These are phyloP conservation scores for Calcarius ornatus DNA, from an alignment of 2,113 vertebrate species.

Conservation along the genomic window DNA sequence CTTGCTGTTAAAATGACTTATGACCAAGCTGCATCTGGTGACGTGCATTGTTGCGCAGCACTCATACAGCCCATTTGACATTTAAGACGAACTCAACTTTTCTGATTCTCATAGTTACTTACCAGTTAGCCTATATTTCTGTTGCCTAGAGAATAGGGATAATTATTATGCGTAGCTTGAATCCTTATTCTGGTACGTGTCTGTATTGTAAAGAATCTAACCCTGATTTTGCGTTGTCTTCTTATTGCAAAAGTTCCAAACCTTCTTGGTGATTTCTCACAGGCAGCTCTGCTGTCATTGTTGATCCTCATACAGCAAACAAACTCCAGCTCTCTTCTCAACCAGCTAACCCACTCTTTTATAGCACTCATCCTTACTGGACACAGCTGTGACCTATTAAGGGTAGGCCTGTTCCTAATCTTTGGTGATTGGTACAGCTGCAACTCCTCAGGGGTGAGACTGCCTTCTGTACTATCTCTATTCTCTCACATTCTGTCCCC, in stretches of 20 bases:
- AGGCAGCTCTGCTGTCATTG: fast-evolving
- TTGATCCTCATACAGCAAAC: no score
- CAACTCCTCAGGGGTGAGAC: no score
- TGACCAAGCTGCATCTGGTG: background rate
- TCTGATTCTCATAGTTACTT: background rate
- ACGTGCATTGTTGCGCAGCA: background rate
- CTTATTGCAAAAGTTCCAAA: no score
- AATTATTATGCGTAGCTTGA: background rate
- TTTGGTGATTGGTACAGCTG: no score
- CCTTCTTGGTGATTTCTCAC: no score
- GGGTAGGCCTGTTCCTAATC: no score
- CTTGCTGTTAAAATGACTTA: background rate
- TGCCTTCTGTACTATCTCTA: no score
- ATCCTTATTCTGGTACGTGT: background rate
- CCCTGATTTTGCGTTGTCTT: background rate
- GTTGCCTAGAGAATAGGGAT: background rate
- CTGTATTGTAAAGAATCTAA: background rate
- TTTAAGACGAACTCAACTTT: background rate
- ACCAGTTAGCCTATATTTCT: background rate
- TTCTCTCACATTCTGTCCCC: no score
- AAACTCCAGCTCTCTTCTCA: fast-evolving
- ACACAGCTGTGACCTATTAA: no score
- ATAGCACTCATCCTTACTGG: no score
- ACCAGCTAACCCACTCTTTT: no score
- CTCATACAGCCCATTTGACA: background rate